These are phyloP conservation scores for Acrobasis suavella DNA, from an alignment of 2,888 invertebrate genomes.

Conservation along the genomic window DNA sequence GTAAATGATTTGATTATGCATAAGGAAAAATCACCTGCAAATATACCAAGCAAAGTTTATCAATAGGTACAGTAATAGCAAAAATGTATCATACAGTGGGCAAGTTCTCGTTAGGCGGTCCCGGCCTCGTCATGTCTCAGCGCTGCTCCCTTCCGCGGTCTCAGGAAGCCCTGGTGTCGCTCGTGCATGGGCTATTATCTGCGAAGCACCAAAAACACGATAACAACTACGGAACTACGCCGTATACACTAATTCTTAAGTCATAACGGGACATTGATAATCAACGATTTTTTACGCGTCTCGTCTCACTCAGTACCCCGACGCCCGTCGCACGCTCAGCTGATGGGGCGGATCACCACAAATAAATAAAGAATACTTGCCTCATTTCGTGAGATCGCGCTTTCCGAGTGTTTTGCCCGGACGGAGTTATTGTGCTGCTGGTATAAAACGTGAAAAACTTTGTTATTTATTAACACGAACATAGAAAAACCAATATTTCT, in stretches of 20 bases:
- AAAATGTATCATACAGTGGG: constrained; percentile 75
- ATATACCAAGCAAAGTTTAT: background rate
- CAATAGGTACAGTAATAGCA: background rate
- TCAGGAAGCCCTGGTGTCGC: constrained; percentile 36
- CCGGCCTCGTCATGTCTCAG: constrained; percentile 76
- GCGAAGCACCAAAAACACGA: constrained; percentile 46
- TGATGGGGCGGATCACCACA: constrained; percentile 32
- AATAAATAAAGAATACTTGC: constrained; percentile 40
- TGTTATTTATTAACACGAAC: constrained; percentile 19
- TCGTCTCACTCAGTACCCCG: constrained; percentile 46
- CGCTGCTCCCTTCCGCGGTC: constrained; percentile 37
- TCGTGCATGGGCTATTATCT: constrained; percentile 64
- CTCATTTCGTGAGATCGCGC: constrained; percentile 41
- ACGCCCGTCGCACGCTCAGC: constrained; percentile 44
- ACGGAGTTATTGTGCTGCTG: constrained; percentile 34
- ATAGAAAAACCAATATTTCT: constrained; percentile 20
- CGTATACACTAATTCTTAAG: background rate
- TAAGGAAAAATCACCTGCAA: background rate
- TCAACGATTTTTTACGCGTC: constrained; percentile 29
- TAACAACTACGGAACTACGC: constrained; percentile 26
- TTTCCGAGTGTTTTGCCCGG: constrained; percentile 32
- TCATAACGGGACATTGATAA: constrained; percentile 8
- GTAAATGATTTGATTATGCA: background rate
- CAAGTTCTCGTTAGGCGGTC: constrained; percentile 88
- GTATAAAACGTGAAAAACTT: constrained; percentile 24